phyloP scores from a whole-genome alignment of 2,113 vertebrate species.

The Epinephelus moara region DNA sequence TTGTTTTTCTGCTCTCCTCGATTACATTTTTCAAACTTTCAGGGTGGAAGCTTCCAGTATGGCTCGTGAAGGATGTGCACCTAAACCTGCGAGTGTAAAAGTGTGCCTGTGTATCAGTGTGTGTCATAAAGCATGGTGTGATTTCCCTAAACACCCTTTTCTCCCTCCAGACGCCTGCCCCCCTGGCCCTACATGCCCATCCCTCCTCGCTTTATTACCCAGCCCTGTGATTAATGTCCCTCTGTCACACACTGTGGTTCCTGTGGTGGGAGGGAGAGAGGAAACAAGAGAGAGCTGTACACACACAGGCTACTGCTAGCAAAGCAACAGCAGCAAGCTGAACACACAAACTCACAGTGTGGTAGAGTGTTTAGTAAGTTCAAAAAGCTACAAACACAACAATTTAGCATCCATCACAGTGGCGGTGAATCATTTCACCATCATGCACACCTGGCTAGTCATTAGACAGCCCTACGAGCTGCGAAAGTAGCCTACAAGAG shows the following conservation, averaged over 20 bases:
- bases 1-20: background rate
- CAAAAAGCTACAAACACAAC: slow-evolving; percentile 17
- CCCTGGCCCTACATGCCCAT: slow-evolving; percentile 69
- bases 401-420: slow-evolving; percentile 1
- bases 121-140: slow-evolving; percentile 76
- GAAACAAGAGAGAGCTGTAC: slow-evolving; percentile 36
- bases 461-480: slow-evolving; percentile 37
- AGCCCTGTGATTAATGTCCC: slow-evolving; percentile 82
- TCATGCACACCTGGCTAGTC: slow-evolving; percentile 41
- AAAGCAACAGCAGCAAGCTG: slow-evolving; percentile 30
- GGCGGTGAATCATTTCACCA: slow-evolving; percentile 28
- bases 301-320: slow-evolving; percentile 35
- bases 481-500: slow-evolving; percentile 6
- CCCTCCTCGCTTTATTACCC: slow-evolving; percentile 79
- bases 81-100: slow-evolving; percentile 57
- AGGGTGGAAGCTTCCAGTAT: slow-evolving; percentile 24
- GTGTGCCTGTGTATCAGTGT: slow-evolving; percentile 66
- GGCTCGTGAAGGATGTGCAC: slow-evolving; percentile 39
- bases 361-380: slow-evolving; percentile 28
- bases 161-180: slow-evolving; percentile 68
- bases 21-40: slow-evolving; percentile 46
- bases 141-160: slow-evolving; percentile 82
- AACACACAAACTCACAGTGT: slow-evolving; percentile 10
- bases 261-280: slow-evolving; percentile 32
- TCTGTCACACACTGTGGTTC: slow-evolving; percentile 68